Conservation (phyloP, 2,888 invertebrate genomes). For the Drosophila emarginata region DNA sequence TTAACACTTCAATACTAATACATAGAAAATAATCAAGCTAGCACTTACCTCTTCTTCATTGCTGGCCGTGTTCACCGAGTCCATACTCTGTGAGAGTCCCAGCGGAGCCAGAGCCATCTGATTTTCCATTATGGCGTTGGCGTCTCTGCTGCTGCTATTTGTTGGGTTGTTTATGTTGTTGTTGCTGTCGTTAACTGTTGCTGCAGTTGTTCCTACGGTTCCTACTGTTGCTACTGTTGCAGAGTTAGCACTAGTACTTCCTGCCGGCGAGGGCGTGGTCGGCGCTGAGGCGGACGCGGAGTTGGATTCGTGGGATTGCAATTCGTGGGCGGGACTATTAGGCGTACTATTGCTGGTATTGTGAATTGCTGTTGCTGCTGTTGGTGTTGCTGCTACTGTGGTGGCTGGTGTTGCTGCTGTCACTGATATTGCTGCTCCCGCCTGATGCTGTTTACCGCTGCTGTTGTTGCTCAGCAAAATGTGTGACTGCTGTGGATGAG, state of each 20-base stretch:
- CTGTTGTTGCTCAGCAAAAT: conserved; percentile 58
- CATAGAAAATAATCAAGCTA: conserved; percentile 5
- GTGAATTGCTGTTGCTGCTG: conserved; percentile 42
- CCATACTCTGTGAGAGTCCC: conserved; percentile 97
- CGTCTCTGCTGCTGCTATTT: conserved; percentile 68
- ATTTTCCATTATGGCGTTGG: conserved; percentile 81
- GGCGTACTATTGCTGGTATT: conserved; percentile 56
- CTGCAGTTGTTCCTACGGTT: conserved; percentile 57
- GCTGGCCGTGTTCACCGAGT: conserved; percentile 97
- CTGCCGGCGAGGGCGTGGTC: conserved; percentile 74
- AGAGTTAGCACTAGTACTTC: conserved; percentile 56
- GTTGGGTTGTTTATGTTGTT: conserved; percentile 64
- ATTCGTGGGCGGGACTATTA: conserved; percentile 70
- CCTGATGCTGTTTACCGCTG: conserved; percentile 44
- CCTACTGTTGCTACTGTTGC: conserved; percentile 52
- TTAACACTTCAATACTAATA: too few species aligned
- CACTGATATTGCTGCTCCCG: conserved; percentile 15
- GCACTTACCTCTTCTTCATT: conserved; percentile 97
- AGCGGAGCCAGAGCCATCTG: conserved; percentile 86
- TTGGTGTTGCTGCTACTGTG: conserved; percentile 48
- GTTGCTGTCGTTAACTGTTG: conserved; percentile 71
- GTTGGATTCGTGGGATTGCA: conserved; percentile 71
- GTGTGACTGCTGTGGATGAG: conserved; percentile 49
- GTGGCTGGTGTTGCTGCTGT: conserved; percentile 49
- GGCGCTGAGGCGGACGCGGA: conserved; percentile 69